These are phyloP conservation scores for Grus americana DNA, from an alignment of 2,113 vertebrate genomes.

Conservation along the genomic window DNA sequence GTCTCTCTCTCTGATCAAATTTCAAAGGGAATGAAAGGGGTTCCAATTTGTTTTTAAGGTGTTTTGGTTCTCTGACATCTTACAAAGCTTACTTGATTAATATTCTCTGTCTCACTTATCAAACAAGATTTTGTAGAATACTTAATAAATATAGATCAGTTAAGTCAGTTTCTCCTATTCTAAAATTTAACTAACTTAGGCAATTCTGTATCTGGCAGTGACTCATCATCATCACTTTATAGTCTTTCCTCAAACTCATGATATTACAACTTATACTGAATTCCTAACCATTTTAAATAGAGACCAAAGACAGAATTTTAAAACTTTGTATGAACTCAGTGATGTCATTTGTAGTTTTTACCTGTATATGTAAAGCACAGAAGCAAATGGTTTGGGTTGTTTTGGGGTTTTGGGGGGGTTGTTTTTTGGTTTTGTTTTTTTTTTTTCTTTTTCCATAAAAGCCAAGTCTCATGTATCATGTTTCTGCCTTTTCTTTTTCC, in stretches of 20 bases:
- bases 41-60: not conserved
- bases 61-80: not conserved
- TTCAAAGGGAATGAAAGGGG: not conserved
- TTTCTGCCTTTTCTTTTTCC: not conserved
- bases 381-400: not conserved
- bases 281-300: not conserved
- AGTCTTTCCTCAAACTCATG: not conserved
- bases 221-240: not conserved
- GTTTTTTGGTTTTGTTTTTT: too few species aligned
- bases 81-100: not conserved
- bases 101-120: not conserved
- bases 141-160: not conserved
- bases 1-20: not conserved
- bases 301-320: not conserved
- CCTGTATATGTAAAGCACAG: not conserved
- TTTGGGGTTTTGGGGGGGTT: too few species aligned
- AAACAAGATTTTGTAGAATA: not conserved
- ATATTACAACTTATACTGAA: not conserved
- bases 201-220: not conserved
- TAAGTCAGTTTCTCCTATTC: not conserved
- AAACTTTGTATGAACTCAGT: not conserved
- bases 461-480: accelerated
- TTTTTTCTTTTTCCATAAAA: not conserved
- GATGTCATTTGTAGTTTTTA: not conserved
- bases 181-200: not conserved